These are phyloP conservation scores for Ostrea edulis DNA, from an alignment of 1,140 invertebrate genomes.

Conservation along the genomic window DNA sequence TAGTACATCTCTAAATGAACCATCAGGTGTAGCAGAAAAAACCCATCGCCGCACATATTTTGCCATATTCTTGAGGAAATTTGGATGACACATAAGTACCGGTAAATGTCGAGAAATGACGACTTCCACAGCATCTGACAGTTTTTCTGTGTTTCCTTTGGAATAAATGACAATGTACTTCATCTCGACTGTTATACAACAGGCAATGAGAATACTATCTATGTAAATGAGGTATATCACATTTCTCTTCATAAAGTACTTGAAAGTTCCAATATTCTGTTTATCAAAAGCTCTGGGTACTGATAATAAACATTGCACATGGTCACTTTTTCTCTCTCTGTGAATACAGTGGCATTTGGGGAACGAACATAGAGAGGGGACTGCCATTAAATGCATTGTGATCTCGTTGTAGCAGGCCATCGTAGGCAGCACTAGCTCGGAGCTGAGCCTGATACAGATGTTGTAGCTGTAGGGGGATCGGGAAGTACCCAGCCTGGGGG, in stretches of 20 bases:
- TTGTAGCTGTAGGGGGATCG: slow-evolving; percentile 58
- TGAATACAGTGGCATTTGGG: slow-evolving; percentile 53
- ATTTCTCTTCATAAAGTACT: too few species aligned
- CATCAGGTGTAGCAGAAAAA: too few species aligned
- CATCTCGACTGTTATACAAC: neutral
- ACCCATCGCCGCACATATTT: too few species aligned
- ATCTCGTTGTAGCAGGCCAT: slow-evolving; percentile 61
- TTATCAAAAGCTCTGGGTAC: too few species aligned
- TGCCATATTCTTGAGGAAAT: too few species aligned
- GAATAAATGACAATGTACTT: neutral
- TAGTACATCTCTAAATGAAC: too few species aligned
- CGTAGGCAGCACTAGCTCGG: slow-evolving; percentile 56
- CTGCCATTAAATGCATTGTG: slow-evolving; percentile 37
- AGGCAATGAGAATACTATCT: too few species aligned
- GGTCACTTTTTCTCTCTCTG: slow-evolving; percentile 54
- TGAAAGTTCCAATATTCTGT: too few species aligned
- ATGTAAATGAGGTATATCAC: too few species aligned
- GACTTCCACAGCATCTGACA: neutral
- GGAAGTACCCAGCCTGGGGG: slow-evolving; percentile 38
- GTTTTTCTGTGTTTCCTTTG: neutral
- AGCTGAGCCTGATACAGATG: slow-evolving; percentile 62
- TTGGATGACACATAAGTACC: too few species aligned
- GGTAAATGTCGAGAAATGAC: too few species aligned
- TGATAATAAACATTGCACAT: slow-evolving; percentile 24
- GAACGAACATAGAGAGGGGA: slow-evolving; percentile 52